Evolutionary conservation across 2,888 invertebrate genomes (phyloP), one percentile per base, ranked within the genome.

Genomic region (Spatulosminthurus flaviceps): DNA sequence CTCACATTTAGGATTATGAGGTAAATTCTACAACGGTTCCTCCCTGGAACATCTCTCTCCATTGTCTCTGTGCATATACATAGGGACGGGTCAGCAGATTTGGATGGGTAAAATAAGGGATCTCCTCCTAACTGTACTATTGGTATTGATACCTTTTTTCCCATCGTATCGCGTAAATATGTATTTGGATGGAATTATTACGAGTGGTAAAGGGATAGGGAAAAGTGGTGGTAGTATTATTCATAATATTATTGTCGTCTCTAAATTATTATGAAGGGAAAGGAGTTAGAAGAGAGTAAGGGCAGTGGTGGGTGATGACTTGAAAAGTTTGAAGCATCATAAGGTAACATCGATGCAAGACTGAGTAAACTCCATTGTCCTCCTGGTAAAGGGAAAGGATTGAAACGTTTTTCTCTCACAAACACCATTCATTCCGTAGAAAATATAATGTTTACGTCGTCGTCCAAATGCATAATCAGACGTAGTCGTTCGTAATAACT

Each of bases 391-490:
- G 1, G 42, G 24, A 70, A 70, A 70, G 70, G 70, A 70, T 70
- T 34, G 22, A 34, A 34, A 1, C 34, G 41, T 70, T 70, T 70
- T n/a, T n/a, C n/a, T 41, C 70, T 70, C n/a, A 70, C 34, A 70
- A 70, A 70, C 70, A 70, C 70, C 70, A 70, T 70, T 70, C 70
- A 70, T 70, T 41, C 70, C 26, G 7, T 64, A 26, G 21, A 21
- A 41, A 70, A 70, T 70, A 34, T n/a, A 28, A 69, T 69, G 69
- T 69, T 69, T 69, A 70, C 41, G 70, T 70, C 41, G 34, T 41
- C 64, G 64, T 41, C 41, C 34, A 26, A 69, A 29, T 70, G 41
- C 70, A 70, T 70, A 70, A 70, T 70, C 34, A 41, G 67, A 70
- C n/a, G 16, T 64, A 26, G 64, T 64, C 64, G 64, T n/a, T n/a